Conservation (phyloP, 2,888 invertebrate genomes). For the Nomada fabriciana region DNA sequence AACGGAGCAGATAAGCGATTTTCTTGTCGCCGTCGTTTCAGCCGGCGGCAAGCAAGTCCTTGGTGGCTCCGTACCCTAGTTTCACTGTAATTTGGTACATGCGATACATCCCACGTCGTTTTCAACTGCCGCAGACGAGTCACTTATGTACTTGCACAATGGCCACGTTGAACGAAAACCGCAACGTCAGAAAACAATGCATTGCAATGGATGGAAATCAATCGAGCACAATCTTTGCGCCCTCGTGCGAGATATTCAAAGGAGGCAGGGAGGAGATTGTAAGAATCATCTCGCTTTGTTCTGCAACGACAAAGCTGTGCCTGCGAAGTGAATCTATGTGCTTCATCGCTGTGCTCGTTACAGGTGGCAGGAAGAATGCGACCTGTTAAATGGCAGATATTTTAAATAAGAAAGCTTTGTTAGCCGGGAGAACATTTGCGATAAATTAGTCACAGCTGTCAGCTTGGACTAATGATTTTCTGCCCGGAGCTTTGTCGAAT, state of each 20-base stretch:
- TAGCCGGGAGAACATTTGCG: background rate
- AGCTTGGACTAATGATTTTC: conserved; percentile 10
- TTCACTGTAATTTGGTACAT: conserved; percentile 50
- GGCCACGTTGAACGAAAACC: conserved; percentile 41
- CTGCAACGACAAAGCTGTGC: background rate
- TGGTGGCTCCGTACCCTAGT: conserved; percentile 55
- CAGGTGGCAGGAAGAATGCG: background rate
- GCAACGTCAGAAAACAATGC: conserved; percentile 16
- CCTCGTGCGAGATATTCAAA: background rate
- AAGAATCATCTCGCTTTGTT: background rate
- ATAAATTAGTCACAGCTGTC: conserved; percentile 14
- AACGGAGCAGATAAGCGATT: background rate
- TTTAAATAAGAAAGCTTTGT: conserved; percentile 1
- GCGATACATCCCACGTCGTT: conserved; percentile 53
- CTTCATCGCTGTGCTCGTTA: background rate
- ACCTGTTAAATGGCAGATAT: background rate
- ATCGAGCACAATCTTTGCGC: background rate
- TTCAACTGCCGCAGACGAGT: conserved; percentile 30
- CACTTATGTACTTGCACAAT: conserved; percentile 29
- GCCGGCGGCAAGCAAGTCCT: conserved; percentile 34
- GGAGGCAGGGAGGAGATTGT: background rate
- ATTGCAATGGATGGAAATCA: background rate
- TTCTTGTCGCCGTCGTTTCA: conserved; percentile 18
- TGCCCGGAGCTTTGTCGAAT: background rate
- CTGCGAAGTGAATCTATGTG: background rate